Conservation (phyloP, 2,888 invertebrate species). For the Drosophila macrospina region DNA sequence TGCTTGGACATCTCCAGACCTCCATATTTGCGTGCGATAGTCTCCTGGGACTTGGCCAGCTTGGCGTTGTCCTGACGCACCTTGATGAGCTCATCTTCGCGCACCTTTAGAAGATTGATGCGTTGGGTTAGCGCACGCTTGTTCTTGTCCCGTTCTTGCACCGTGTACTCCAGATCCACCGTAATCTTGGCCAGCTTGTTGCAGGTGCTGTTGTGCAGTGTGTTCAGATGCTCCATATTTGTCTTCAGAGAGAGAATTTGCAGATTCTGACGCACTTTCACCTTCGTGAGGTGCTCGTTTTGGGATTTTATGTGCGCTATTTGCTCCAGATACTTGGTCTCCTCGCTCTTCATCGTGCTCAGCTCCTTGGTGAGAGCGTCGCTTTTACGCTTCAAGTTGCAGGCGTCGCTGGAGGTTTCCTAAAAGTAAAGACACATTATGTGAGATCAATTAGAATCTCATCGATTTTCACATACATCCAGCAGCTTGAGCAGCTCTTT, state of each 20-base stretch:
- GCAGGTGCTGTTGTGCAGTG: constrained; percentile 80
- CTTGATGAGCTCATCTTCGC: constrained; percentile 84
- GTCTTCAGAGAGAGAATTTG: constrained; percentile 84
- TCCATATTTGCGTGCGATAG: constrained; percentile 81
- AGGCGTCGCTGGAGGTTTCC: constrained; percentile 84
- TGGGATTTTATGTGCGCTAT: constrained; percentile 72
- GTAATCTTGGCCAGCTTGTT: constrained; percentile 83
- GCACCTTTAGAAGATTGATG: constrained; percentile 82
- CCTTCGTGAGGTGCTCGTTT: constrained; percentile 80
- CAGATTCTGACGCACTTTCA: constrained; percentile 84
- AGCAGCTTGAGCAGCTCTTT: constrained; percentile 83
- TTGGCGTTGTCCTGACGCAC: constrained; percentile 82
- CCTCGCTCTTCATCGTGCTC: constrained; percentile 75
- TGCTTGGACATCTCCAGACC: constrained; percentile 76
- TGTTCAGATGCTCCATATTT: constrained; percentile 82
- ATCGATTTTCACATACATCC: constrained; percentile 74
- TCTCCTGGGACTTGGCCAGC: constrained; percentile 82
- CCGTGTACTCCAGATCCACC: constrained; percentile 83
- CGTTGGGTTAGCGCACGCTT: constrained; percentile 81
- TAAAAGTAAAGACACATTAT: constrained; percentile 25
- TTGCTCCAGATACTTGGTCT: constrained; percentile 77
- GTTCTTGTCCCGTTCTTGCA: constrained; percentile 82
- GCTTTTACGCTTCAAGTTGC: constrained; percentile 81
- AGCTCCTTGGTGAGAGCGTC: constrained; percentile 81
- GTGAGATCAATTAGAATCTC: background rate